Evolutionary conservation across 2,113 vertebrate species (phyloP).

Genomic region (Rhipidura dahli): DNA sequence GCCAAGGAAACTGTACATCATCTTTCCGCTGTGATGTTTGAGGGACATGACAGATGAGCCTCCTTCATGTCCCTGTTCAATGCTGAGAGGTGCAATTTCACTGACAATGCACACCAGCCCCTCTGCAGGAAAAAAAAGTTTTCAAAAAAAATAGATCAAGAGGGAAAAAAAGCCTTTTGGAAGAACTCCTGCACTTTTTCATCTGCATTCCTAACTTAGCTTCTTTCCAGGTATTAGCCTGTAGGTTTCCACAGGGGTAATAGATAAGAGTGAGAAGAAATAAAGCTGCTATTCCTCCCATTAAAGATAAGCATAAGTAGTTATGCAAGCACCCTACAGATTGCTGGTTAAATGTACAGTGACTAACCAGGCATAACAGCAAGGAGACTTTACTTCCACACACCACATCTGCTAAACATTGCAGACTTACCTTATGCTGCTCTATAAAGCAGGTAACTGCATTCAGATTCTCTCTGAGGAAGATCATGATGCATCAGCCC

Average conservation of each 20-base stretch:
- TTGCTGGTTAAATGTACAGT: neutral
- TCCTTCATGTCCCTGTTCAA: neutral
- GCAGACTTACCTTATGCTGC: neutral
- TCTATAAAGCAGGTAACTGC: neutral
- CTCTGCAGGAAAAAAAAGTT: neutral
- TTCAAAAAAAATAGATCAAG: neutral
- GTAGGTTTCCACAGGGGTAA: neutral
- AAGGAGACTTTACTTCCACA: neutral
- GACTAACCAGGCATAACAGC: conserved; percentile 12
- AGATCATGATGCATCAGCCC: neutral
- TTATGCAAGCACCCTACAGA: neutral
- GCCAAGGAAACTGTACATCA: neutral
- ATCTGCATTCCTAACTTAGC: neutral
- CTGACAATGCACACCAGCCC: neutral
- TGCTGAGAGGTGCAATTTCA: neutral
- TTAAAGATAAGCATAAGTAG: neutral
- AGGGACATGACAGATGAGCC: conserved; percentile 11
- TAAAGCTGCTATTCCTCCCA: neutral
- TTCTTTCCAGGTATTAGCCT: neutral
- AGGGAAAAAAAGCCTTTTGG: neutral
- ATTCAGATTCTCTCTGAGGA: neutral
- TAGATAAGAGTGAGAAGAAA: neutral
- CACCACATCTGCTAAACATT: neutral
- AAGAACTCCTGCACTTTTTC: neutral
- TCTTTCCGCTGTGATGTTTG: neutral